Conservation (phyloP, 2,797 vertebrate species). For the Aldrovandia affinis region DNA sequence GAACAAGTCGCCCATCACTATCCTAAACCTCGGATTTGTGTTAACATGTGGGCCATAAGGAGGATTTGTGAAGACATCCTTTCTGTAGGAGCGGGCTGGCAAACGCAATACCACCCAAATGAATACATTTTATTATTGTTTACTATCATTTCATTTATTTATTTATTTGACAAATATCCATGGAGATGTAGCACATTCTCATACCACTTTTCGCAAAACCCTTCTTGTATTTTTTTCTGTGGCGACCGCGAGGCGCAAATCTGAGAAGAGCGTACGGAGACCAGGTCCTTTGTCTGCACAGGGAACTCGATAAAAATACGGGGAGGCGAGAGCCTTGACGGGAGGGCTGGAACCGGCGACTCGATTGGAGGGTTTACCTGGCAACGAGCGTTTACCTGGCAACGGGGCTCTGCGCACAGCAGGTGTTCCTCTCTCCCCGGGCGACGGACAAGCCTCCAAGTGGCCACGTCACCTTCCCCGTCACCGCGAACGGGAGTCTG, state of each 20-base stretch:
- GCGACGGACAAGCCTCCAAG: conserved; percentile 41
- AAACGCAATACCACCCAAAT: too few relatives aligned
- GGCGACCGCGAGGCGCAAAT: too few relatives aligned
- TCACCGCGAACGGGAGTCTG: not conserved
- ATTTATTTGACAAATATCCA: not conserved
- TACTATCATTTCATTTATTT: not conserved
- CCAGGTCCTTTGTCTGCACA: too few relatives aligned
- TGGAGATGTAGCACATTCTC: too few relatives aligned
- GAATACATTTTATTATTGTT: too few relatives aligned
- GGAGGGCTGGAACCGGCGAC: not conserved
- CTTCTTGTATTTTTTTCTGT: too few relatives aligned
- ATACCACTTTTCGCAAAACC: too few relatives aligned
- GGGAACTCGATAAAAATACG: too few relatives aligned
- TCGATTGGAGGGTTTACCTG: conserved; percentile 15
- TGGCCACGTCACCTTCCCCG: conserved; percentile 33
- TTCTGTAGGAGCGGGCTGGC: not conserved
- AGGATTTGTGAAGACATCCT: not conserved
- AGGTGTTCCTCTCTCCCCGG: conserved; percentile 41
- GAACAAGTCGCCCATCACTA: not conserved
- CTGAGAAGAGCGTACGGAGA: too few relatives aligned
- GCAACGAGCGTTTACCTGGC: conserved; percentile 31
- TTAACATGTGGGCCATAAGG: not conserved
- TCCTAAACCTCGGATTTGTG: not conserved
- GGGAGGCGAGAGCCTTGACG: too few relatives aligned
- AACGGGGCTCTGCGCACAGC: conserved; percentile 23